A percentile compares a stretch with the other conserved stretches of the same genome.
Conservation (phyloP, 2,113 vertebrate genomes). For the Mirounga angustirostris region DNA sequence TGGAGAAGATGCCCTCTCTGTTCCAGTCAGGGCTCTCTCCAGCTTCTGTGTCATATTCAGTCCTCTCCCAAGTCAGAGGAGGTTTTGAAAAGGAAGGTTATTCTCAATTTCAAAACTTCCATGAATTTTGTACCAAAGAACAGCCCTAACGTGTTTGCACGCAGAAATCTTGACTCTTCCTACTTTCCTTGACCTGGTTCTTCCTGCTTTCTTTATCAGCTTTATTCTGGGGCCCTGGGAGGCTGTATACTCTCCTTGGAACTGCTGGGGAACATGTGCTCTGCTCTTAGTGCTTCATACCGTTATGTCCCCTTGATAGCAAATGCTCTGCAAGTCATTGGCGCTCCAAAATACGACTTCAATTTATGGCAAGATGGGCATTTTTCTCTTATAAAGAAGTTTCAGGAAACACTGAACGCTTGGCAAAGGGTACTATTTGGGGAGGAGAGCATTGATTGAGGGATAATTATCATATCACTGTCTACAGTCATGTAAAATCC, state of each 20-base stretch:
- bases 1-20: background rate
- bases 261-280: background rate
- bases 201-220: background rate
- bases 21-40: background rate
- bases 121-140: background rate
- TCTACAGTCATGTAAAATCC: background rate
- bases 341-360: background rate
- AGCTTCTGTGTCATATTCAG: background rate
- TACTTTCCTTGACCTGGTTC: background rate
- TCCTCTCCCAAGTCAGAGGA: background rate
- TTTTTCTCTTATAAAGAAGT: background rate
- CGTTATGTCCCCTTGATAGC: background rate
- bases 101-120: conserved; percentile 11
- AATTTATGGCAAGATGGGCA: background rate
- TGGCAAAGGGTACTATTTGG: background rate
- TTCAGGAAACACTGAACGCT: background rate
- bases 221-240: background rate
- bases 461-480: background rate
- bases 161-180: background rate
- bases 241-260: background rate
- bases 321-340: background rate
- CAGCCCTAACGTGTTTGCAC: background rate
- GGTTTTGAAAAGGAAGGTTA: background rate
- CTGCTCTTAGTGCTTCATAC: rapidly evolving
- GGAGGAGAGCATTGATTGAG: background rate